Evolutionary conservation across 2,797 vertebrate genomes (phyloP).

Genomic region (Danio tinwini): DNA sequence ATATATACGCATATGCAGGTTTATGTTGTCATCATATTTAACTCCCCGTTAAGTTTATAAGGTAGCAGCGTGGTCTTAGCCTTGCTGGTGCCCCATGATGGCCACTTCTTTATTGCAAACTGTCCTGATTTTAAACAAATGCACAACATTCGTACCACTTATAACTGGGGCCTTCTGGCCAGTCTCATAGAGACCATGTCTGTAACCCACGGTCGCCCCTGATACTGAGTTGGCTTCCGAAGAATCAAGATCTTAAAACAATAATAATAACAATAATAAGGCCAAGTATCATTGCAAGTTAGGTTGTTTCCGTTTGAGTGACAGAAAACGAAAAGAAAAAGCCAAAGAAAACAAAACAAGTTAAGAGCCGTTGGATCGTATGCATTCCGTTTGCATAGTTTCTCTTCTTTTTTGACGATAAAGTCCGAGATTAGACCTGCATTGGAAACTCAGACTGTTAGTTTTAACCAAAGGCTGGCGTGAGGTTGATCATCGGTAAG

Average conservation of each 20-base stretch:
- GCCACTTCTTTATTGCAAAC: conserved; percentile 94
- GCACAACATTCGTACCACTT: conserved; percentile 99
- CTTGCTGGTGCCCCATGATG: conserved; percentile 93
- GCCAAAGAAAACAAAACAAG: conserved; percentile 39
- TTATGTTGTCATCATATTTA: conserved; percentile 63
- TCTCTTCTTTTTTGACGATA: conserved; percentile 71
- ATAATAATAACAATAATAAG: conserved; percentile 73
- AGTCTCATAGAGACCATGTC: conserved; percentile 99
- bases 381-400: conserved; percentile 87
- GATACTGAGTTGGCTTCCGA: conserved; percentile 95
- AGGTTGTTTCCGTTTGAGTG: conserved; percentile 72
- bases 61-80: conserved; percentile 96
- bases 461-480: conserved; percentile 48
- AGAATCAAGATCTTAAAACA: conserved; percentile 98
- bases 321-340: conserved; percentile 58
- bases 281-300: conserved; percentile 81
- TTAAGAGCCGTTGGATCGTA: conserved; percentile 70
- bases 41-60: conserved; percentile 86
- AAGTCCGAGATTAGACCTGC: conserved; percentile 63
- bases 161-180: conserved; percentile 97
- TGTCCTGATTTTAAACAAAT: conserved; percentile 99
- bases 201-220: conserved; percentile 94
- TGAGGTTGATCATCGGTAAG: conserved; percentile 51
- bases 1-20: conserved; percentile 78
- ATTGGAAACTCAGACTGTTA: conserved; percentile 58